These are phyloP conservation scores for Heteromormyrus szaboi DNA, from an alignment of 2,797 vertebrate genomes.

Conservation along the genomic window DNA sequence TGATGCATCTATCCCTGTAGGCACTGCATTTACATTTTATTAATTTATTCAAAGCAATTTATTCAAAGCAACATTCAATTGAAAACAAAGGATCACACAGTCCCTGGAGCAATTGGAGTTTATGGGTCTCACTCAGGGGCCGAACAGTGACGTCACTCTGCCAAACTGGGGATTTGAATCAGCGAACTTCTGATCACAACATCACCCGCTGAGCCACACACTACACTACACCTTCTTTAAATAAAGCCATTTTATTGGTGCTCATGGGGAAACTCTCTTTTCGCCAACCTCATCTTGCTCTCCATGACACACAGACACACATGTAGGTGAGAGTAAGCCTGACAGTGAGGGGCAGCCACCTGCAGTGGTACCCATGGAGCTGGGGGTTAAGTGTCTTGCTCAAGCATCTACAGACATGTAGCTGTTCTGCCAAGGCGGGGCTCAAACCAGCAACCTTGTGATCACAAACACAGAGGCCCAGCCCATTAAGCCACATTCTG, in stretches of 20 bases:
- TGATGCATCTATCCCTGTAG: background rate
- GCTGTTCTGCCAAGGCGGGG: background rate
- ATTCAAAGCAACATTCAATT: background rate
- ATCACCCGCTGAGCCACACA: background rate
- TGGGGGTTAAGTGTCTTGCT: background rate
- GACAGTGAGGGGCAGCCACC: background rate
- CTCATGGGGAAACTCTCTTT: background rate
- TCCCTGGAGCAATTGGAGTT: background rate
- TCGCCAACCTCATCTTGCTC: background rate
- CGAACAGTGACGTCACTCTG: background rate
- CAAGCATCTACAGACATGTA: background rate
- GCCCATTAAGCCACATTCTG: background rate
- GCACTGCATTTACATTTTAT: background rate
- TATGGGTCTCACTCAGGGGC: background rate
- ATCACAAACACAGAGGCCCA: background rate
- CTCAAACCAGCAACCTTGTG: background rate
- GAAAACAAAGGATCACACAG: background rate
- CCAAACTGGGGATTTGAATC: background rate
- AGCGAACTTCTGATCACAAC: background rate
- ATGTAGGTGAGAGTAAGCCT: background rate
- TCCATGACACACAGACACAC: background rate
- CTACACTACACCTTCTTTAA: background rate
- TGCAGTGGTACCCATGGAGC: background rate
- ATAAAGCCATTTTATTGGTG: background rate
- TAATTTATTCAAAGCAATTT: background rate